Evolutionary conservation across 1,140 invertebrate species (phyloP).

Genomic region (Anastrepha ludens): DNA sequence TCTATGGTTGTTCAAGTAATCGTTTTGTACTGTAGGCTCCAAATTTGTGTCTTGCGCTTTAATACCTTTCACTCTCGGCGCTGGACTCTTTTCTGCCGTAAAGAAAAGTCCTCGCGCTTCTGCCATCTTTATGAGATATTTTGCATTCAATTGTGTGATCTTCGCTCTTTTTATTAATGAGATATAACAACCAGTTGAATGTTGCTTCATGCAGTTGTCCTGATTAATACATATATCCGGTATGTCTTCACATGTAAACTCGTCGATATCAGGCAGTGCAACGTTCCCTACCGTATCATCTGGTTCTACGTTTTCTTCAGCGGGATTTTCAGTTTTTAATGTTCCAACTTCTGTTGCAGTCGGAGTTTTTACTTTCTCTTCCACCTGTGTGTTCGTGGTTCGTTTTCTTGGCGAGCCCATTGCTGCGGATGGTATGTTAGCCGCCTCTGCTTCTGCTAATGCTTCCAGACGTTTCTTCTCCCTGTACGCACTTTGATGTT

Average conservation of each 20-base stretch:
- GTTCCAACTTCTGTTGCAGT: background rate
- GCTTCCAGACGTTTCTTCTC: conserved; percentile 70
- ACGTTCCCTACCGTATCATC: conserved; percentile 26
- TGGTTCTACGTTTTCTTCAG: background rate
- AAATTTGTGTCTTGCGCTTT: conserved; percentile 53
- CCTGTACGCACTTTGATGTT: conserved; percentile 75
- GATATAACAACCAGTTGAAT: conserved; percentile 82
- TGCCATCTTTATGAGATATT: conserved; percentile 87
- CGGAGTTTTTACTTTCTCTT: conserved; percentile 58
- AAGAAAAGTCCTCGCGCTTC: conserved; percentile 85
- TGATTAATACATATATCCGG: conserved; percentile 77
- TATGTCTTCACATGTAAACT: conserved; percentile 79
- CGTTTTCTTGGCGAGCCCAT: conserved; percentile 67
- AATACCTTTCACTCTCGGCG: background rate
- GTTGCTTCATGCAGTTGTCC: conserved; percentile 74
- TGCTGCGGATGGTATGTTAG: conserved; percentile 70
- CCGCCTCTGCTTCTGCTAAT: conserved; percentile 67
- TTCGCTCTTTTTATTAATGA: conserved; percentile 83
- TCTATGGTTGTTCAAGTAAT: background rate
- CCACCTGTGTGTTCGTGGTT: conserved; percentile 55
- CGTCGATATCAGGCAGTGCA: conserved; percentile 80
- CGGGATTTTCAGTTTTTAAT: background rate
- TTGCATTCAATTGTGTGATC: conserved; percentile 83
- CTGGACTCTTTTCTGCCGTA: conserved; percentile 59
- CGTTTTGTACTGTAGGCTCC: background rate